These are phyloP conservation scores for Cremastinae sp. DNA, from an alignment of 2,888 invertebrate genomes.

Conservation along the genomic window DNA sequence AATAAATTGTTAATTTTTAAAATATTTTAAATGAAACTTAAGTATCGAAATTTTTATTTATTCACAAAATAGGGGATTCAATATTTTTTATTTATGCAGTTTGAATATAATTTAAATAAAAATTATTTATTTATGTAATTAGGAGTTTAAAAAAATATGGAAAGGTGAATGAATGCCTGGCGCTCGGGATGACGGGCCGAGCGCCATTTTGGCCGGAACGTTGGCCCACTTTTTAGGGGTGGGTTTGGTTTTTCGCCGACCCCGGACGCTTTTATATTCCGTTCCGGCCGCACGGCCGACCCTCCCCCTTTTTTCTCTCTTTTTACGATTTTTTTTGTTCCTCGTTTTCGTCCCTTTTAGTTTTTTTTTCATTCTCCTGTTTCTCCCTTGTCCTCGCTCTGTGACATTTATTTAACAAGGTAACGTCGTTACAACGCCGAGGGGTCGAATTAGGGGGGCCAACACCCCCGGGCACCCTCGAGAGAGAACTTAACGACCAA, in stretches of 20 bases:
- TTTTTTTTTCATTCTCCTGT: conserved; percentile 7
- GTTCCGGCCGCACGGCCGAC: conserved; percentile 61
- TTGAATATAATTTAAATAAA: no score
- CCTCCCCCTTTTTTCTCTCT: conserved; percentile 59
- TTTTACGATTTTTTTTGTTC: no score
- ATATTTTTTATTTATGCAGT: no score
- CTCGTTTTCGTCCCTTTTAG: no score
- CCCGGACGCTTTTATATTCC: conserved; percentile 51
- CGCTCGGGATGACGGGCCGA: conserved; percentile 57
- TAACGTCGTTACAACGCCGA: conserved; percentile 76
- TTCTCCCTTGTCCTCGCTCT: conserved; percentile 58
- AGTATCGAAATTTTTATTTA: no score
- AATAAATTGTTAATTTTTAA: no score
- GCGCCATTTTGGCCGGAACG: conserved; percentile 75
- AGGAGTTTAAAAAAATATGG: conserved; percentile 6
- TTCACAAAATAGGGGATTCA: no score
- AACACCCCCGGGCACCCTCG: conserved; percentile 66
- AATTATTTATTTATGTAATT: conserved; percentile 27
- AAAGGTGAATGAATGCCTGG: conserved; percentile 2
- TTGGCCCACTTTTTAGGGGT: conserved; percentile 74
- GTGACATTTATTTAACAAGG: conserved; percentile 78
- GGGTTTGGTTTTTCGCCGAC: conserved; percentile 69
- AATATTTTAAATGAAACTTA: no score
- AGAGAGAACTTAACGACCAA: conserved; percentile 73
- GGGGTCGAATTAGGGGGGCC: conserved; percentile 72